Conservation (phyloP, 1,140 invertebrate genomes). For the Saccostrea cuccullata region DNA sequence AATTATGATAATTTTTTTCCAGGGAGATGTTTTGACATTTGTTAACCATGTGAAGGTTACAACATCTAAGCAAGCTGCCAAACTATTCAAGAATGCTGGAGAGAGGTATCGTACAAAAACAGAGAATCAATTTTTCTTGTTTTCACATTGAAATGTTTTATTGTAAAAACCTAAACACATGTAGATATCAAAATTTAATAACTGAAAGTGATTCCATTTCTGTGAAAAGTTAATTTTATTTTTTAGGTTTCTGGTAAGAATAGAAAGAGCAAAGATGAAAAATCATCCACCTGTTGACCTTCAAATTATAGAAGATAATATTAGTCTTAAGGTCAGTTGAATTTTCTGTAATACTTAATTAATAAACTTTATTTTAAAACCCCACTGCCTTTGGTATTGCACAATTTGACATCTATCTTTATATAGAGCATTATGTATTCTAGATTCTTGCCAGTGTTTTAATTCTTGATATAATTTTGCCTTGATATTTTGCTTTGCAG, state of each 20-base stretch:
- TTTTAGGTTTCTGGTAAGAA: conserved; percentile 43
- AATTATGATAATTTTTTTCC: conserved; percentile 52
- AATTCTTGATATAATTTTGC: no score
- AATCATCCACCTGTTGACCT: conserved; percentile 48
- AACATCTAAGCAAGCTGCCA: conserved; percentile 85
- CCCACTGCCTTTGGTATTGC: neutral
- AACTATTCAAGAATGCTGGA: conserved; percentile 82
- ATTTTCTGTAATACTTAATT: neutral
- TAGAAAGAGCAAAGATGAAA: conserved; percentile 59
- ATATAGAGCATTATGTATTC: no score
- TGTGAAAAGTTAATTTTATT: neutral
- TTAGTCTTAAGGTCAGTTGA: conserved; percentile 37
- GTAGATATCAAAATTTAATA: neutral
- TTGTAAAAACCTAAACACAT: no score
- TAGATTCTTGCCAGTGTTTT: no score
- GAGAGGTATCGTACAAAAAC: conserved; percentile 77
- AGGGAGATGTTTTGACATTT: conserved; percentile 88
- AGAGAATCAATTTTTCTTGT: neutral
- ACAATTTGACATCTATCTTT: neutral
- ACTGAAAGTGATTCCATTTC: neutral
- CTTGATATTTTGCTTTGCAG: neutral
- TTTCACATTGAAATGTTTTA: neutral
- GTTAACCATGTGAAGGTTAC: conserved; percentile 89
- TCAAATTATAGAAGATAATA: conserved; percentile 62
- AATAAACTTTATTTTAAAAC: no score